Evolutionary conservation across 2,888 invertebrate species (phyloP).

Genomic region (Rotaria socialis): DNA sequence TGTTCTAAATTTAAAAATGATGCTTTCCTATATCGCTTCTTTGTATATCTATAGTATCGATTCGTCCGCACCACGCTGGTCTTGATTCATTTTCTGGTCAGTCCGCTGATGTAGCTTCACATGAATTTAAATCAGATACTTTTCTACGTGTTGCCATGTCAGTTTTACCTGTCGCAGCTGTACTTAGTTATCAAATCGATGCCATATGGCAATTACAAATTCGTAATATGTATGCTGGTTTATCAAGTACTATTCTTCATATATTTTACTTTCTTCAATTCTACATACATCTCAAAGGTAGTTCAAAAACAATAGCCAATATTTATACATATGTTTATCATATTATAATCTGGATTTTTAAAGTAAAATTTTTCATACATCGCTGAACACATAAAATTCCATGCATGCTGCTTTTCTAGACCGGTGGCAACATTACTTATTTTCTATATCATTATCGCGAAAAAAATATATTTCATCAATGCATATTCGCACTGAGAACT

Average conservation of each 20-base stretch:
- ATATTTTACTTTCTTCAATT: constrained; percentile 14
- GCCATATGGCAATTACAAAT: neutral
- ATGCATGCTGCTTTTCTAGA: neutral
- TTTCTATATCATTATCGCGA: neutral
- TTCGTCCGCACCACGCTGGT: neutral
- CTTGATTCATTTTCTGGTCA: too few species aligned
- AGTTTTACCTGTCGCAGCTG: neutral
- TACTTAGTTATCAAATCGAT: neutral
- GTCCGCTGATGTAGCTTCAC: neutral
- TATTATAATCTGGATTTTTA: neutral
- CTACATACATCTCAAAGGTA: neutral
- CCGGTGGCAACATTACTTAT: neutral
- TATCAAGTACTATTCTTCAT: neutral
- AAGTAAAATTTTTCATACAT: neutral
- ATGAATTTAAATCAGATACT: neutral
- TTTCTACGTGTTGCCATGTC: neutral
- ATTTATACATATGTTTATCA: neutral
- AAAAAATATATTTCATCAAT: neutral
- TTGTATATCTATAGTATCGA: neutral
- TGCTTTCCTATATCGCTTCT: neutral
- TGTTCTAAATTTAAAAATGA: neutral
- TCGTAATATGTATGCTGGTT: neutral
- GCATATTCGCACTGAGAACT: neutral
- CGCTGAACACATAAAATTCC: neutral
- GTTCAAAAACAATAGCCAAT: neutral